These are phyloP conservation scores for Andrena fulva DNA, from an alignment of 2,888 invertebrate species.

Conservation along the genomic window DNA sequence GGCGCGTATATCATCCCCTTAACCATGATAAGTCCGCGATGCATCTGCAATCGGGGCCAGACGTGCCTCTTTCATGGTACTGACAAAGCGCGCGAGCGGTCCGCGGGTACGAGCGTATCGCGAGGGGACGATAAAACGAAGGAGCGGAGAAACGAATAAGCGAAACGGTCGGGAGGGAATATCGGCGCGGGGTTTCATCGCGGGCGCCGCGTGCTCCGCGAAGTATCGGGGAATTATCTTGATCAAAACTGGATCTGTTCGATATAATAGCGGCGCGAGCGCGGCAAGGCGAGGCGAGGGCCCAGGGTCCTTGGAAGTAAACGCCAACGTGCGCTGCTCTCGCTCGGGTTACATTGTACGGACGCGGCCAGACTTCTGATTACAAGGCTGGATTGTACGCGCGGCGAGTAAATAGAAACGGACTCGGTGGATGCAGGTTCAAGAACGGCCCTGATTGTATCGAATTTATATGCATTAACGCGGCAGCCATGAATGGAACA, in stretches of 20 bases:
- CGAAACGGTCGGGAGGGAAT: not conserved
- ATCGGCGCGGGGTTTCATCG: not conserved
- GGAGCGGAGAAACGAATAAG: not conserved
- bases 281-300: slow-evolving; percentile 11
- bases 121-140: not conserved
- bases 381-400: slow-evolving; percentile 19
- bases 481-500: slow-evolving; percentile 18
- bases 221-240: slow-evolving; percentile 33
- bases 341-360: slow-evolving; percentile 41
- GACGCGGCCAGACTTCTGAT: slow-evolving; percentile 45
- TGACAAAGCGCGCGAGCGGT: slow-evolving; percentile 15
- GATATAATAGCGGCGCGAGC: slow-evolving; percentile 26
- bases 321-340: not conserved
- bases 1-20: slow-evolving; percentile 29
- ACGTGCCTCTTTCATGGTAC: slow-evolving; percentile 3
- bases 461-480: slow-evolving; percentile 42
- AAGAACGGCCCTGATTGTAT: slow-evolving; percentile 40
- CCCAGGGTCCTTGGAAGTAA: slow-evolving; percentile 19
- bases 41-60: slow-evolving; percentile 14
- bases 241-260: slow-evolving; percentile 48
- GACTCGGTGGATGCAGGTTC: slow-evolving; percentile 39
- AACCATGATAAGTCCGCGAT: slow-evolving; percentile 42
- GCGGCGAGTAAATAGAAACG: slow-evolving; percentile 35
- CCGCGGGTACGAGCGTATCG: not conserved
- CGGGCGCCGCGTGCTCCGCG: not conserved